A percentile compares a stretch with the other conserved stretches of the same genome.
Conservation (phyloP, 2,888 invertebrate genomes). For the Oxyteleia sp. region DNA sequence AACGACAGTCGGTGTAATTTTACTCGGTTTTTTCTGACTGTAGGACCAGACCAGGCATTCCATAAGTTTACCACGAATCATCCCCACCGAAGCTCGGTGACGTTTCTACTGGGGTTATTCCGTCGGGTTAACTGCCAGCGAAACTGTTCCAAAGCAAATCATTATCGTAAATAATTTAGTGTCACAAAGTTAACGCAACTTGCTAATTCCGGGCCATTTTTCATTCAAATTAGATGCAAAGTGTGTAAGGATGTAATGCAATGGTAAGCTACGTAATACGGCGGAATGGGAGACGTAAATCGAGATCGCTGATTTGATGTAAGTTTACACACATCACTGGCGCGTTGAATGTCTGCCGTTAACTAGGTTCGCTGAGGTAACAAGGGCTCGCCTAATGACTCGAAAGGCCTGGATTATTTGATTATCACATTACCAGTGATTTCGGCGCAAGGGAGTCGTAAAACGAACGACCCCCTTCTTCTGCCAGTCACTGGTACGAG, state of each 20-base stretch:
- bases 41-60: too few relatives aligned
- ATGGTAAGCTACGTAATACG: slow-evolving; percentile 63
- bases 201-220: slow-evolving; percentile 55
- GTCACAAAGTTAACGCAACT: slow-evolving; percentile 32
- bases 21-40: too few relatives aligned
- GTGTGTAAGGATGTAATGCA: slow-evolving; percentile 66
- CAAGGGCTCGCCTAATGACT: slow-evolving; percentile 87
- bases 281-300: slow-evolving; percentile 62
- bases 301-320: slow-evolving; percentile 72
- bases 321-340: slow-evolving; percentile 73
- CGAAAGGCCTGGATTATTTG: slow-evolving; percentile 87
- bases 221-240: slow-evolving; percentile 69
- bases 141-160: slow-evolving; percentile 6
- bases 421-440: slow-evolving; percentile 87
- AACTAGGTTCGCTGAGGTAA: slow-evolving; percentile 86
- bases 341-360: slow-evolving; percentile 75
- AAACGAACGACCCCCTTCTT: slow-evolving; percentile 77
- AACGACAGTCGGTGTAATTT: too few relatives aligned
- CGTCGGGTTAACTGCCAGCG: not conserved
- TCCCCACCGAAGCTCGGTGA: too few relatives aligned
- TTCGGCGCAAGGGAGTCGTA: slow-evolving; percentile 83
- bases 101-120: too few relatives aligned
- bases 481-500: slow-evolving; percentile 65
- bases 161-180: slow-evolving; percentile 63
- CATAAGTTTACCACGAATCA: too few relatives aligned